Percentiles rank a stretch among this genome's conserved stretches.
These are phyloP conservation scores for Hololepta plana DNA, from an alignment of 2,888 invertebrate genomes.

Conservation along the genomic window DNA sequence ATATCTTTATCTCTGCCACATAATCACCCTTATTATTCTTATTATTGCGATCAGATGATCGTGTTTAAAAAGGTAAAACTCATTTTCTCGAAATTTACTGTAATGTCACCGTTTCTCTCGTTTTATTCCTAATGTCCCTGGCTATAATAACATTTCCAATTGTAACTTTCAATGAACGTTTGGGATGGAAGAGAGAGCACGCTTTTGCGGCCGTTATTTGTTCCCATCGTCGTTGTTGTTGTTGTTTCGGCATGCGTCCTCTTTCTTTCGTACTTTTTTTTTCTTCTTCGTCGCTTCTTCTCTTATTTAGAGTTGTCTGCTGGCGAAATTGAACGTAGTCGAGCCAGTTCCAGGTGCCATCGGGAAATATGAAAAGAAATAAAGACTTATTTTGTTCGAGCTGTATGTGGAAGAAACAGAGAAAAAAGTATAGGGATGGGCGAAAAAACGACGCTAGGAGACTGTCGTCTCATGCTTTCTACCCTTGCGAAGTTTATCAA, in stretches of 20 bases:
- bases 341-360: slow-evolving; percentile 11
- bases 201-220: slow-evolving; percentile 8
- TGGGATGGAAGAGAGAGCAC: no score
- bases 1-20: no score
- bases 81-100: slow-evolving; percentile 7
- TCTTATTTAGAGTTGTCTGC: slow-evolving; percentile 11
- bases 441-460: no score
- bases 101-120: slow-evolving; percentile 7
- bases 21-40: no score
- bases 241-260: slow-evolving; percentile 7
- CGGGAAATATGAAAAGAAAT: slow-evolving; percentile 11
- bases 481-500: slow-evolving; percentile 12
- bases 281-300: no score
- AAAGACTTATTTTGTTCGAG: slow-evolving; percentile 10
- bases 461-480: slow-evolving; percentile 12
- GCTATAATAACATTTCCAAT: slow-evolving; percentile 10
- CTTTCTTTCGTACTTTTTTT: no score
- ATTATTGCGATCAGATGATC: no score
- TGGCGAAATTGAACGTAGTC: slow-evolving; percentile 11
- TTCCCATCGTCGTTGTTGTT: slow-evolving; percentile 10
- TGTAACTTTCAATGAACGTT: slow-evolving; percentile 9
- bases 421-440: no score
- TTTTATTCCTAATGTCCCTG: slow-evolving; percentile 8
- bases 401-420: no score
- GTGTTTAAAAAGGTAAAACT: slow-evolving; percentile 5